Base-by-base conservation (phyloP, 2,888 invertebrate genomes). In the Eristalis pertinax region DNA sequence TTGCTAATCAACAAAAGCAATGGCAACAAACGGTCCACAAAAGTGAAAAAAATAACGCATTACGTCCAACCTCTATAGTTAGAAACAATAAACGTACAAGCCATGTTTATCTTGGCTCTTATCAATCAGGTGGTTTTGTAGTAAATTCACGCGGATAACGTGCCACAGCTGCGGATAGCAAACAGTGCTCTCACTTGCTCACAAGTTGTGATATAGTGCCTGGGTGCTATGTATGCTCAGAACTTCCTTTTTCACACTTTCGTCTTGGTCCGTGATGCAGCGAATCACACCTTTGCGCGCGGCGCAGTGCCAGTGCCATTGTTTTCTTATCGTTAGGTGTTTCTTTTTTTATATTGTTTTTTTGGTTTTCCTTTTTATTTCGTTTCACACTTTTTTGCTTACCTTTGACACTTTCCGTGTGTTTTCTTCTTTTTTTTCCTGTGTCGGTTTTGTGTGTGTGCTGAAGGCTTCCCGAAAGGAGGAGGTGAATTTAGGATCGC, bases 211-310 rank as follows among this genome's bases (percentile, higher is more conserved):
- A 83, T 65, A 62, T 74, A 78, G 58, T 69, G 73, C 64, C 62
- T 41, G 74, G 75, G 89, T 83, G 85, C 65, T 86, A 88, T 67
- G 79, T 88, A 60, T 80, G 75, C 68, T 79, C 32, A 82, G 70
- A 88, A 89, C 89, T 89, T 89, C 89, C 89, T 89, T 89, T 89
- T 89, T 89, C 89, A 89, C 89, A 89, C 89, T 89, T 89, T 89
- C 67, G 75, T 79, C 70, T 56, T 50, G 38, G 26, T 32, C 62
- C 80, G 68, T 72, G 64, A 77, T 80, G 60, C 75, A 82, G 70
- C 43, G 86, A 84, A 88, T 81, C 85, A 82, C 82, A 85, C 89
- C 83, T 89, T 89, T 86, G 75, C 72, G 75, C 72, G 89, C 72
- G 89, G 79, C 68, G 78, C 77, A 70, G 60, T 72, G 64, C 72